Percentiles rank a stretch among this genome's conserved stretches.
Evolutionary conservation across 1,140 invertebrate genomes (phyloP).

Genomic region (Cyclargus thomasi): DNA sequence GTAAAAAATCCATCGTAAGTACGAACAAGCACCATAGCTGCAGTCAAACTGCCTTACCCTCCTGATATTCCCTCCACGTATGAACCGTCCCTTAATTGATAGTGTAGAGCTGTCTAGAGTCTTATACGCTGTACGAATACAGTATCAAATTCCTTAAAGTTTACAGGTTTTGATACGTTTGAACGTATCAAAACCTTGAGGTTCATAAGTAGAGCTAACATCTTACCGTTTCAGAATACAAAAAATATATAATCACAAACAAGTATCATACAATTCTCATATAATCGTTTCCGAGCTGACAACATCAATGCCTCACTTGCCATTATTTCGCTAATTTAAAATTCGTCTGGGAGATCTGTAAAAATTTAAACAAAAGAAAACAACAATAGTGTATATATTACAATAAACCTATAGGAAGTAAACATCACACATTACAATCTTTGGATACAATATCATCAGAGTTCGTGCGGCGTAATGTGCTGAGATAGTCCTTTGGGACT

Average conservation of each 20-base stretch:
- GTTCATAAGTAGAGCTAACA: background rate
- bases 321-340: conserved; percentile 25
- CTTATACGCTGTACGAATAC: background rate
- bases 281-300: background rate
- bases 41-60: conserved; percentile 61
- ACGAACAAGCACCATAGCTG: conserved; percentile 62
- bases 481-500: background rate
- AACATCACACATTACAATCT: conserved; percentile 69
- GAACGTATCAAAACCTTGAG: background rate
- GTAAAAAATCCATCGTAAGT: conserved; percentile 66
- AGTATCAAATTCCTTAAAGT: background rate
- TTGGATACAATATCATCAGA: conserved; percentile 63
- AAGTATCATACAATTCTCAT: conserved; percentile 4
- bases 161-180: background rate
- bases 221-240: conserved; percentile 12
- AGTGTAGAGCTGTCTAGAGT: background rate
- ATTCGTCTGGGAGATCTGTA: conserved; percentile 55
- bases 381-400: conserved; percentile 63
- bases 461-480: conserved; percentile 21
- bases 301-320: conserved; percentile 23
- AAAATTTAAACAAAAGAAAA: conserved; percentile 56
- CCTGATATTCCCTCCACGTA: conserved; percentile 37
- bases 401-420: conserved; percentile 69
- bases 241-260: conserved; percentile 12
- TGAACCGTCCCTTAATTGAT: conserved; percentile 17